These are phyloP conservation scores for Crocodylus rhombifer DNA, from an alignment of 2,797 vertebrate genomes.

Conservation along the genomic window DNA sequence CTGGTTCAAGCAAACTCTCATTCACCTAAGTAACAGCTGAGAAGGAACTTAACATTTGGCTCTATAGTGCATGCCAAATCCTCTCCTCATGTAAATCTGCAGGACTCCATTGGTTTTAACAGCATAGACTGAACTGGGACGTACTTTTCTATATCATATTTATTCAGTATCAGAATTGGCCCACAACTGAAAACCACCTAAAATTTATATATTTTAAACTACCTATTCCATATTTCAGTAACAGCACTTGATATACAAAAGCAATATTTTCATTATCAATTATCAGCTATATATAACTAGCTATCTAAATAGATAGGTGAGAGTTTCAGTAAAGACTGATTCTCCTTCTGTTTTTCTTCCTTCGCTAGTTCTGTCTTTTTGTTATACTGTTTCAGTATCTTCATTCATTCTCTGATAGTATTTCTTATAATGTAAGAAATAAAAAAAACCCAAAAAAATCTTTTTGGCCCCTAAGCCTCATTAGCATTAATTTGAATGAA, in stretches of 20 bases:
- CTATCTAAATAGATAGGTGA: slow-evolving; percentile 5
- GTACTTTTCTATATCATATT: slow-evolving; percentile 28
- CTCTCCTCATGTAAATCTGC: background rate
- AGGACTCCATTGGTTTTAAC: background rate
- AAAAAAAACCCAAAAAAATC: too few species aligned
- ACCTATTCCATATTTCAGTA: slow-evolving; percentile 35
- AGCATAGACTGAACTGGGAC: rapidly evolving
- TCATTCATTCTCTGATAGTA: background rate
- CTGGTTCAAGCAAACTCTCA: slow-evolving; percentile 4
- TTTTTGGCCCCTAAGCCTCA: background rate
- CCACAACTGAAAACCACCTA: slow-evolving; percentile 9
- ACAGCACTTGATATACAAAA: background rate
- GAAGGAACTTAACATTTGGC: background rate
- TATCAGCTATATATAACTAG: background rate
- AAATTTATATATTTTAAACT: background rate
- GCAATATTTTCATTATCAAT: background rate
- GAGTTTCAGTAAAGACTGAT: slow-evolving; percentile 14
- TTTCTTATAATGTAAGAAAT: slow-evolving; percentile 31
- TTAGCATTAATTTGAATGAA: slow-evolving; percentile 25
- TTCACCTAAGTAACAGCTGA: slow-evolving; percentile 29
- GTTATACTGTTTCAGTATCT: slow-evolving; percentile 44
- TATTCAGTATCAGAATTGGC: slow-evolving; percentile 30
- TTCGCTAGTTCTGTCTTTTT: slow-evolving; percentile 43
- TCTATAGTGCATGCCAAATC: background rate
- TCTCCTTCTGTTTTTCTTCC: slow-evolving; percentile 23